These are phyloP conservation scores for Romanogobio albipinnatus DNA, from an alignment of 2,113 vertebrate genomes.

Conservation along the genomic window DNA sequence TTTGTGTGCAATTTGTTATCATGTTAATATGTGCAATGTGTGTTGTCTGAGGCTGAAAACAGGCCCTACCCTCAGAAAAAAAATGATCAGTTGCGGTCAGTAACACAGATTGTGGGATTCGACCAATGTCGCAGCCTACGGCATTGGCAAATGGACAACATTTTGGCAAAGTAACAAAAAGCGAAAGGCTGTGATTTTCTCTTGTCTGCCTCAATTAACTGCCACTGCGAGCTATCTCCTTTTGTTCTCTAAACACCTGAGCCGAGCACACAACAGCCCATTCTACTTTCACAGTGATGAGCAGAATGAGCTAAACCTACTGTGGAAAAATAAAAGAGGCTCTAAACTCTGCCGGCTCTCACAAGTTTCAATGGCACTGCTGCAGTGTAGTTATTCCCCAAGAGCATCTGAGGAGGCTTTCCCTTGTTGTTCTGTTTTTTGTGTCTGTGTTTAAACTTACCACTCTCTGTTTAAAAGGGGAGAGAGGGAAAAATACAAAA, in stretches of 20 bases:
- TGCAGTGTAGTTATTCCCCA: conserved; percentile 72
- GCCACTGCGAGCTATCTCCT: conserved; percentile 27
- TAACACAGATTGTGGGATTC: neutral
- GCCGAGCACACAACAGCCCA: conserved; percentile 35
- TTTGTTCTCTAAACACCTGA: conserved; percentile 52
- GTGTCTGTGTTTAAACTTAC: conserved; percentile 69
- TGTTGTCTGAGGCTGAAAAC: neutral
- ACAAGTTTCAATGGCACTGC: conserved; percentile 62
- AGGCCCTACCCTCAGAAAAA: neutral
- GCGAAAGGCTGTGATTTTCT: conserved; percentile 48
- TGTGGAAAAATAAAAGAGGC: conserved; percentile 60
- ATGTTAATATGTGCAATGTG: neutral
- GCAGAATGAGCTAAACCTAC: conserved; percentile 58
- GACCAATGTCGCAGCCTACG: conserved; percentile 18
- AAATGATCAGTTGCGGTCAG: neutral
- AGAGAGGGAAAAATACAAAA: conserved; percentile 35
- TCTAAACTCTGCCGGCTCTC: conserved; percentile 62
- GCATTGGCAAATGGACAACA: conserved; percentile 9
- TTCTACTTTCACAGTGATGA: conserved; percentile 61
- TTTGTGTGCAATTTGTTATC: neutral
- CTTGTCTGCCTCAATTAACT: conserved; percentile 47
- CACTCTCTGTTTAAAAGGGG: conserved; percentile 63
- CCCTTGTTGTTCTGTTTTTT: conserved; percentile 64
- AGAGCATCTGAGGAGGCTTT: conserved; percentile 61
- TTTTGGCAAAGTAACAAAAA: conserved; percentile 37